These are phyloP conservation scores for Epistrophe grossulariae DNA, from an alignment of 2,888 invertebrate species.

Conservation along the genomic window DNA sequence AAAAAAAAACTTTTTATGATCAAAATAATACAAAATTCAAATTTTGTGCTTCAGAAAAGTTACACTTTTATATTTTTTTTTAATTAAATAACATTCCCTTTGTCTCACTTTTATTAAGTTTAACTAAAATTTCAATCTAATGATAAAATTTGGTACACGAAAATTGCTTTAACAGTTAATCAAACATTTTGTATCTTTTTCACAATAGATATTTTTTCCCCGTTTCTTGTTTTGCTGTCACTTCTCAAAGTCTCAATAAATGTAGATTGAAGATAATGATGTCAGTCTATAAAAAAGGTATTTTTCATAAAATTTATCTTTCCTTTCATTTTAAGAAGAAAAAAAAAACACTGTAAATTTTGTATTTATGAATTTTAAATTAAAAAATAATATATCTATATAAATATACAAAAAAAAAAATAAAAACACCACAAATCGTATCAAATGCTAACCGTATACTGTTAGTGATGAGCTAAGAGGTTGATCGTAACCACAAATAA, in stretches of 20 bases:
- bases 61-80: background rate
- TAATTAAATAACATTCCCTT: background rate
- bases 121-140: slow-evolving; percentile 17
- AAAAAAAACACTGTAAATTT: slow-evolving; percentile 11
- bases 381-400: slow-evolving; percentile 17
- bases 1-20: background rate
- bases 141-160: slow-evolving; percentile 35
- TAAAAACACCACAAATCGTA: slow-evolving; percentile 61
- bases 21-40: background rate
- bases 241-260: background rate
- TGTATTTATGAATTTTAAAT: slow-evolving; percentile 21
- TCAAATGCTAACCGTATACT: slow-evolving; percentile 71
- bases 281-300: slow-evolving; percentile 11
- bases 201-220: background rate
- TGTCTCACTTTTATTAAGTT: slow-evolving; percentile 67
- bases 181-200: slow-evolving; percentile 29
- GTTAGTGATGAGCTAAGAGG: slow-evolving; percentile 65
- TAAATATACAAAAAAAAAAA: background rate
- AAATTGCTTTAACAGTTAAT: slow-evolving; percentile 11
- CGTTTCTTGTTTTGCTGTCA: slow-evolving; percentile 28
- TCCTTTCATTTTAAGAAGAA: slow-evolving; percentile 21
- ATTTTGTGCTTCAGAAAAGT: background rate
- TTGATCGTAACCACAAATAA: slow-evolving; percentile 65
- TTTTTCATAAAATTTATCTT: slow-evolving; percentile 11
- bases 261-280: background rate